These are phyloP conservation scores for Meandrina meandrites DNA, from an alignment of 92 coral and sea anemone genomes.

Conservation along the genomic window DNA sequence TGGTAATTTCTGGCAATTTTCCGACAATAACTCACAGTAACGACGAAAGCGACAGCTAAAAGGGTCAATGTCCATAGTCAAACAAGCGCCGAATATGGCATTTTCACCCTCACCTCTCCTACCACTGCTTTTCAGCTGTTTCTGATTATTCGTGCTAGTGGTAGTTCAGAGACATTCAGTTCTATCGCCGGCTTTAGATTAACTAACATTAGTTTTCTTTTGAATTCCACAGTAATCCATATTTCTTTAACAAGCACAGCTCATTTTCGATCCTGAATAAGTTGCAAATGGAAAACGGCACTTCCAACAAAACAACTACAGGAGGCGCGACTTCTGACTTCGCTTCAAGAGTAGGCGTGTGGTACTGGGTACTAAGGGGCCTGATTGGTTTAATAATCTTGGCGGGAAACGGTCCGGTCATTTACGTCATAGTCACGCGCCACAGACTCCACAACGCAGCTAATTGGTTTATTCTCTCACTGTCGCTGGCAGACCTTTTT, in stretches of 20 bases:
- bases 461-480: conserved; percentile 43
- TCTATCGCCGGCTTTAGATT: background rate
- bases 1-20: background rate
- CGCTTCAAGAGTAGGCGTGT: background rate
- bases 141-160: background rate
- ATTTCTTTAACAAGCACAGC: background rate
- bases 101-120: no score
- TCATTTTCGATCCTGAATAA: background rate
- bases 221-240: background rate
- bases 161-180: background rate
- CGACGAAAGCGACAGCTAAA: background rate
- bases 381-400: conserved; percentile 29
- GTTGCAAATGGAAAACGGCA: background rate
- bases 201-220: background rate
- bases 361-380: conserved; percentile 40
- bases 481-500: conserved; percentile 33
- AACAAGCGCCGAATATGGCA: background rate
- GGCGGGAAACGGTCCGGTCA: conserved; percentile 42
- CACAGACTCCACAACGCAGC: conserved; percentile 28
- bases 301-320: background rate
- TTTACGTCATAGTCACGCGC: conserved; percentile 29
- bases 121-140: background rate
- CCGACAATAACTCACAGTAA: background rate
- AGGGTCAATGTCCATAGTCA: background rate
- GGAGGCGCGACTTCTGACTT: background rate